phyloP scores from a whole-genome alignment of 2,797 vertebrate species.

The Tragelaphus oryx region DNA sequence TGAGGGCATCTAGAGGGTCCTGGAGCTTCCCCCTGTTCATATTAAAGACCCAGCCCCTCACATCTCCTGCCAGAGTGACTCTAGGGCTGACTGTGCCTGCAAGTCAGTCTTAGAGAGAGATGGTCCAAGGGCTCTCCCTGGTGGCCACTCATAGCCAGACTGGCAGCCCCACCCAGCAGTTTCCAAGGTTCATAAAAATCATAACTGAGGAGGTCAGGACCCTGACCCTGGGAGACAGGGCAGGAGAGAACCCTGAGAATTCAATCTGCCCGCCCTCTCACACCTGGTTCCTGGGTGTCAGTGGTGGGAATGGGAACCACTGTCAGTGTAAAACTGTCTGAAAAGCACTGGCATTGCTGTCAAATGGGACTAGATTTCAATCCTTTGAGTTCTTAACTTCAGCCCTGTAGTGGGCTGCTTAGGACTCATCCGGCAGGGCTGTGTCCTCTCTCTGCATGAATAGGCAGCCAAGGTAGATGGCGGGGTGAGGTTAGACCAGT shows the following conservation, averaged over 20 bases:
- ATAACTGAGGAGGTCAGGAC: background rate
- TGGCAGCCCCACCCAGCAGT: rapidly evolving
- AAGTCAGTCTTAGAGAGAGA: background rate
- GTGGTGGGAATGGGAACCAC: background rate
- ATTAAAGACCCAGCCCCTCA: background rate
- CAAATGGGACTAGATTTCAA: background rate
- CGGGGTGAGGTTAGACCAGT: background rate
- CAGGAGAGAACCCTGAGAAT: background rate
- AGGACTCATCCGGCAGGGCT: background rate
- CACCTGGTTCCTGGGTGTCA: background rate
- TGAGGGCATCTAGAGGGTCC: background rate
- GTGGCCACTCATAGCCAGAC: background rate
- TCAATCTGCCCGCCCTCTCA: background rate
- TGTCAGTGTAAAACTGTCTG: background rate
- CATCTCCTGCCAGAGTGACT: too few relatives aligned
- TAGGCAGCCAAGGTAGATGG: background rate
- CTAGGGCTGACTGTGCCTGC: rapidly evolving
- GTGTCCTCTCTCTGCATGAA: background rate
- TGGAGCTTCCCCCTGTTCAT: background rate
- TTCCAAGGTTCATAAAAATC: background rate
- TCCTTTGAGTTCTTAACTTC: background rate
- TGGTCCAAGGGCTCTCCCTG: constrained; percentile 15
- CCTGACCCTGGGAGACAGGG: rapidly evolving
- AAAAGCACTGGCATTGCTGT: background rate
- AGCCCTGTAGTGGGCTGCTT: background rate